Conservation (phyloP, 2,113 vertebrate species). For the Turdus rufiventris region DNA sequence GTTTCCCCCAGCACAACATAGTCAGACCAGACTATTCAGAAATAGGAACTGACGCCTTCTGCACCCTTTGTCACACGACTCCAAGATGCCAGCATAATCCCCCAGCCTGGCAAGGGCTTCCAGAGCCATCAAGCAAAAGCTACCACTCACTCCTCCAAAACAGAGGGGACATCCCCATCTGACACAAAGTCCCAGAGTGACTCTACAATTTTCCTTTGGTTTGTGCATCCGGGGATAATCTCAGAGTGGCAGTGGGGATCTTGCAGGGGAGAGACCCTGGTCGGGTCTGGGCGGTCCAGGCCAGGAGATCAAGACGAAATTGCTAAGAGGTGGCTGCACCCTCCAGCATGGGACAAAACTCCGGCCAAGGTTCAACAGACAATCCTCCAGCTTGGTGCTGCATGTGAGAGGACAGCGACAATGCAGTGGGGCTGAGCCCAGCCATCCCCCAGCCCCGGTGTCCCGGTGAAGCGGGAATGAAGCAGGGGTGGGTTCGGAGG, state of each 20-base stretch:
- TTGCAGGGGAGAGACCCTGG: rapidly evolving
- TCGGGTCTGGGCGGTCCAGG: background rate
- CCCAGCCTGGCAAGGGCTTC: background rate
- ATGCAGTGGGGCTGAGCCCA: background rate
- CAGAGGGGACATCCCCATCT: background rate
- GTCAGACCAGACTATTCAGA: background rate
- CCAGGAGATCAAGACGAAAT: background rate
- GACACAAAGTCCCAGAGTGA: background rate
- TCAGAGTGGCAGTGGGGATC: rapidly evolving
- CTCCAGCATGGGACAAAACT: background rate
- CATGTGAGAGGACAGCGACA: rapidly evolving
- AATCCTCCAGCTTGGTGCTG: rapidly evolving
- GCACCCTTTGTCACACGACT: rapidly evolving
- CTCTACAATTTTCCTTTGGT: background rate
- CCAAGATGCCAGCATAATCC: rapidly evolving
- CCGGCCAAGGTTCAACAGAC: rapidly evolving
- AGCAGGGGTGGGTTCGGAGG: background rate
- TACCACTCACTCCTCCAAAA: background rate
- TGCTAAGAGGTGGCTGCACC: background rate
- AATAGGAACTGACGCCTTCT: background rate
- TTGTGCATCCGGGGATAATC: background rate
- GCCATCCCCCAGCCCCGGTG: rapidly evolving
- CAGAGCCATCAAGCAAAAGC: background rate
- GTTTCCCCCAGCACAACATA: background rate
- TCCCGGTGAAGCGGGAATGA: background rate